Evolutionary conservation across 2,888 invertebrate species (phyloP).

Genomic region (Lysandra bellargus): DNA sequence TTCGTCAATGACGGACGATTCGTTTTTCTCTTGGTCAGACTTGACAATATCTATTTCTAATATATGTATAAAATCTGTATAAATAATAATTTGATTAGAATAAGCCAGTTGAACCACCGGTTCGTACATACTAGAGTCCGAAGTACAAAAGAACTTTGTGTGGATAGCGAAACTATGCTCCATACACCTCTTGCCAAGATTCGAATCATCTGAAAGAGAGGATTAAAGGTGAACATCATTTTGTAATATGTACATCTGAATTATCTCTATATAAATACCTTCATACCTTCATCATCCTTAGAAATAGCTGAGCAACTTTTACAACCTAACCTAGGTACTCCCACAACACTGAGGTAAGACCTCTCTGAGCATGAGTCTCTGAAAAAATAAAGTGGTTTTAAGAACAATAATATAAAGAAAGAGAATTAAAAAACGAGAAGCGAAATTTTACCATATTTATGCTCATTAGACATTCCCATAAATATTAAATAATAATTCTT

Average conservation of each 20-base stretch:
- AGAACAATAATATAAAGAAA: not conserved
- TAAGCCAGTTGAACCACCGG: conserved; percentile 85
- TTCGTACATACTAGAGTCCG: conserved; percentile 89
- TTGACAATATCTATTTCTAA: conserved; percentile 82
- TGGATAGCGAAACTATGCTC: conserved; percentile 95
- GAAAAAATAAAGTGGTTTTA: conserved; percentile 37
- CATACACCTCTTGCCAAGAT: conserved; percentile 87
- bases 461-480: too few species aligned
- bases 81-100: conserved; percentile 88
- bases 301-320: conserved; percentile 80
- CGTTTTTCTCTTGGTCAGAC: conserved; percentile 61
- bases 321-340: conserved; percentile 83
- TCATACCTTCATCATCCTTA: conserved; percentile 70
- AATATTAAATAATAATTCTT: too few species aligned
- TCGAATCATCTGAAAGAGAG: conserved; percentile 65
- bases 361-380: conserved; percentile 75
- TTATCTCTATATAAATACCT: not conserved
- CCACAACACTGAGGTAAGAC: conserved; percentile 76
- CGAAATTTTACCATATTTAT: too few species aligned
- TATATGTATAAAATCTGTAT: conserved; percentile 92
- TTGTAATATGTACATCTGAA: not conserved
- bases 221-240: not conserved
- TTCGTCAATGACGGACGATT: conserved; percentile 52
- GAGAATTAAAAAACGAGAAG: not conserved
- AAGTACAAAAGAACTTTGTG: conserved; percentile 94